These are phyloP conservation scores for Vulpes ferrilata DNA, from an alignment of 2,113 vertebrate genomes.

Conservation along the genomic window DNA sequence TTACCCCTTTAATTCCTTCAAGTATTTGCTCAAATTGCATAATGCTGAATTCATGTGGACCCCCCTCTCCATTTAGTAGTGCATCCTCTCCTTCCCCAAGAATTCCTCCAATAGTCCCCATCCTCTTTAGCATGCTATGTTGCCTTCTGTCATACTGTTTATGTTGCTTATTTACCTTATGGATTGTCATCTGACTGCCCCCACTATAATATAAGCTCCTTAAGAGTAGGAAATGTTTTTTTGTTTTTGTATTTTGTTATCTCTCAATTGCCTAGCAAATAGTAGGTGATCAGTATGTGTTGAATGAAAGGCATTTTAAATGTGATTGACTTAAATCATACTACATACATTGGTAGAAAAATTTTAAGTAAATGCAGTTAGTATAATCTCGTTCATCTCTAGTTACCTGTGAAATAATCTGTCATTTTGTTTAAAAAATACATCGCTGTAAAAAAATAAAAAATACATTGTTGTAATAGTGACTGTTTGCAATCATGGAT, in stretches of 20 bases:
- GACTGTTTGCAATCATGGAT: not conserved
- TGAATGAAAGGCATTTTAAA: constrained; percentile 6
- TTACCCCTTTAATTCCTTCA: not conserved
- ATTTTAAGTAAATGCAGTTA: constrained; percentile 1
- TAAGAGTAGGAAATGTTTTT: not conserved
- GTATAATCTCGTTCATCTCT: not conserved
- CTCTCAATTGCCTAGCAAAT: not conserved
- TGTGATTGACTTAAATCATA: not conserved
- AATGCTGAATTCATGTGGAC: not conserved
- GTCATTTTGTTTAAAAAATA: not conserved
- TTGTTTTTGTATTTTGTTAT: not conserved
- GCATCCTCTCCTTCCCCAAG: not conserved
- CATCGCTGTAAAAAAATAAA: not conserved
- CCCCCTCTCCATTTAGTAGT: not conserved
- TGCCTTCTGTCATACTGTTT: not conserved
- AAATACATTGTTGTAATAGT: not conserved
- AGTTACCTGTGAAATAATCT: not conserved
- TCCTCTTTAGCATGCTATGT: not conserved
- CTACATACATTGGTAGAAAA: not conserved
- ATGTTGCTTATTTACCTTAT: not conserved
- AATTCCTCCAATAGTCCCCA: not conserved
- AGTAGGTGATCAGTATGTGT: not conserved
- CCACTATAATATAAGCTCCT: not conserved
- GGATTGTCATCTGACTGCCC: not conserved
- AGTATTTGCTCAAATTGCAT: not conserved